Conservation (phyloP, 2,113 vertebrate species). For the Lampris megalopsis region DNA sequence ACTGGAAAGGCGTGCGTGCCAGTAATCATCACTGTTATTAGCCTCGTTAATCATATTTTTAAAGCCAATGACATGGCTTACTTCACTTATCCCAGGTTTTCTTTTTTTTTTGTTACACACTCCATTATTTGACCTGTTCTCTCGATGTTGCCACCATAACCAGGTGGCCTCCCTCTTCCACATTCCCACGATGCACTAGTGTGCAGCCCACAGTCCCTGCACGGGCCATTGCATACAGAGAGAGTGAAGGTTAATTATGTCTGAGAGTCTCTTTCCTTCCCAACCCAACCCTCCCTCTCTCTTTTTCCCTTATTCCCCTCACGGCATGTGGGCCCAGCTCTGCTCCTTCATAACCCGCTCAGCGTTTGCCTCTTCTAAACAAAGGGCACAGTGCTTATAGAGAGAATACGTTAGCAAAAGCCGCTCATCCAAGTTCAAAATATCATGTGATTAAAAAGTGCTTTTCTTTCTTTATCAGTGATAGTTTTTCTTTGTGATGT, state of each 20-base stretch:
- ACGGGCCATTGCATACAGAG: constrained; percentile 88
- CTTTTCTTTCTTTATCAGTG: constrained; percentile 26
- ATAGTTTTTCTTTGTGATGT: constrained; percentile 33
- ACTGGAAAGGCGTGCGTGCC: constrained; percentile 86
- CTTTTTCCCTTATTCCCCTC: constrained; percentile 58
- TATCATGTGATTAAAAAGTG: constrained; percentile 46
- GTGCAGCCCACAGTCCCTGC: constrained; percentile 83
- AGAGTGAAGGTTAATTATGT: constrained; percentile 98
- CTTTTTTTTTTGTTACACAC: constrained; percentile 40
- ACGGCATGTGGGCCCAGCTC: constrained; percentile 84
- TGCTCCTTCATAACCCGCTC: constrained; percentile 88
- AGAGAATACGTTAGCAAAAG: constrained; percentile 65
- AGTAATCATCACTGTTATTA: constrained; percentile 94
- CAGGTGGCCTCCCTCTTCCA: constrained; percentile 84
- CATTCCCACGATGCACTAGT: constrained; percentile 88
- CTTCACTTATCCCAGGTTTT: constrained; percentile 29
- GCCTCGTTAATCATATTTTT: constrained; percentile 93
- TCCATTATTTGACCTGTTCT: constrained; percentile 30
- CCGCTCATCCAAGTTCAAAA: constrained; percentile 35
- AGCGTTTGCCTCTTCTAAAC: constrained; percentile 79
- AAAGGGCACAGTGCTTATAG: constrained; percentile 60
- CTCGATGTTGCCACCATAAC: constrained; percentile 48
- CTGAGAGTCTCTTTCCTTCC: constrained; percentile 89
- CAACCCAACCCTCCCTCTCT: constrained; percentile 83
- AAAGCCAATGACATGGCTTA: constrained; percentile 87